phyloP scores from a whole-genome alignment of 2,888 invertebrate species.

The Nebria brevicollis region DNA sequence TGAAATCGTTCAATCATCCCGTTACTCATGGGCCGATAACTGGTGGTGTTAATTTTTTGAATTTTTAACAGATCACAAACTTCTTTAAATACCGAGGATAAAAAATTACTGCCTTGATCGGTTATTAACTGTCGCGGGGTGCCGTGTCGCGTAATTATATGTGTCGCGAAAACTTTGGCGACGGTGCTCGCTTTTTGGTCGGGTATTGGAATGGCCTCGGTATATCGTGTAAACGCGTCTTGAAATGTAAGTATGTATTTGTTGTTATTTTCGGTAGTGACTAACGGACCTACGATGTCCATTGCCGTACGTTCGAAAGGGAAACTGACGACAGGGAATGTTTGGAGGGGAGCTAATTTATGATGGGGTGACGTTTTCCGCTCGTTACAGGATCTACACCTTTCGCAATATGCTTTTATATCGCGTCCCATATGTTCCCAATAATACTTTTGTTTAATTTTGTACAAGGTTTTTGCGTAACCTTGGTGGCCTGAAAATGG shows the following conservation, averaged over 20 bases:
- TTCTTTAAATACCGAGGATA: constrained; percentile 50
- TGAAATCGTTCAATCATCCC: constrained; percentile 46
- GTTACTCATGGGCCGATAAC: constrained; percentile 52
- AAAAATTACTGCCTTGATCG: constrained; percentile 51
- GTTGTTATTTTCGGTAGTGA: constrained; percentile 50
- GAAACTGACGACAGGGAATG: constrained; percentile 50
- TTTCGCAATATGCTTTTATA: constrained; percentile 49
- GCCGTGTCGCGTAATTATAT: constrained; percentile 50
- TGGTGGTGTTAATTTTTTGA: constrained; percentile 43
- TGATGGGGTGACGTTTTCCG: constrained; percentile 49
- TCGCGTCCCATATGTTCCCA: constrained; percentile 51
- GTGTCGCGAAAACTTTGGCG: constrained; percentile 45
- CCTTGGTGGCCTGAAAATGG: background rate
- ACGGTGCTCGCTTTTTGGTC: constrained; percentile 53
- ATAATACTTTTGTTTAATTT: constrained; percentile 40
- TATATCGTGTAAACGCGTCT: constrained; percentile 53
- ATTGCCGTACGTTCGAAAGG: constrained; percentile 52
- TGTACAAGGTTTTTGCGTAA: background rate
- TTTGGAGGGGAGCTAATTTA: constrained; percentile 51
- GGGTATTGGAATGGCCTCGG: constrained; percentile 50
- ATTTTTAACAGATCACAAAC: constrained; percentile 51
- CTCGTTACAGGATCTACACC: constrained; percentile 52
- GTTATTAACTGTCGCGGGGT: constrained; percentile 51
- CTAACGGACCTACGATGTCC: constrained; percentile 54
- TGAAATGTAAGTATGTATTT: constrained; percentile 54